Conservation (phyloP, 2,888 invertebrate genomes). For the Lamellibrachia satsuma region DNA sequence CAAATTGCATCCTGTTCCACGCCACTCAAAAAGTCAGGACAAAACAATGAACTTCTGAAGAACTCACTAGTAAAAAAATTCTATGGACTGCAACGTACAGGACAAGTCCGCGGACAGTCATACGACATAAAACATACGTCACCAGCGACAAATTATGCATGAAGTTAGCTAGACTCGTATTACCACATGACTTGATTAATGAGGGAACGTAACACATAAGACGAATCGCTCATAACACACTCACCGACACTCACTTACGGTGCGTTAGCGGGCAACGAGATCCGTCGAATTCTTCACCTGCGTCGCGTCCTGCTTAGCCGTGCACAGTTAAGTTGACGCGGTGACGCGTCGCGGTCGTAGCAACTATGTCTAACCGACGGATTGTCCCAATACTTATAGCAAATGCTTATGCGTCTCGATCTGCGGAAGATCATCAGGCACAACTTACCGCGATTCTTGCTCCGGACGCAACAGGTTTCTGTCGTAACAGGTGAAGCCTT, state of each 20-base stretch:
- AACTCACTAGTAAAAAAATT: no score
- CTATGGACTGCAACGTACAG: not conserved
- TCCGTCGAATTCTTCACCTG: not conserved
- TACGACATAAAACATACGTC: not conserved
- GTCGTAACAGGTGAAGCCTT: not conserved
- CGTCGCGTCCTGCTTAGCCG: not conserved
- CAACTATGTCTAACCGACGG: not conserved
- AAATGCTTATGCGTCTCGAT: not conserved
- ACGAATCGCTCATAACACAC: not conserved
- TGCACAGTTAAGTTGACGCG: not conserved
- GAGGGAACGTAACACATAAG: not conserved
- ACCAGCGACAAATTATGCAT: not conserved
- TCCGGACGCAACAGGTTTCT: not conserved
- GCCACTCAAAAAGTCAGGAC: no score
- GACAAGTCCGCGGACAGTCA: not conserved
- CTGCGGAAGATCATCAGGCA: not conserved
- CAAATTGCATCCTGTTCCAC: not conserved
- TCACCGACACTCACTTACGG: not conserved
- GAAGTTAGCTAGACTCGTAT: not conserved
- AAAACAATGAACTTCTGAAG: no score
- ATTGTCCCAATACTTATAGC: not conserved
- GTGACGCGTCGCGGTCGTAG: not conserved
- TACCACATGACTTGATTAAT: not conserved
- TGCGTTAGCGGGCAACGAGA: not conserved
- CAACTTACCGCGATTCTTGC: slow-evolving; percentile 17